Evolutionary conservation across 2,797 vertebrate species (phyloP).

Genomic region (Pangasius krempfi): DNA sequence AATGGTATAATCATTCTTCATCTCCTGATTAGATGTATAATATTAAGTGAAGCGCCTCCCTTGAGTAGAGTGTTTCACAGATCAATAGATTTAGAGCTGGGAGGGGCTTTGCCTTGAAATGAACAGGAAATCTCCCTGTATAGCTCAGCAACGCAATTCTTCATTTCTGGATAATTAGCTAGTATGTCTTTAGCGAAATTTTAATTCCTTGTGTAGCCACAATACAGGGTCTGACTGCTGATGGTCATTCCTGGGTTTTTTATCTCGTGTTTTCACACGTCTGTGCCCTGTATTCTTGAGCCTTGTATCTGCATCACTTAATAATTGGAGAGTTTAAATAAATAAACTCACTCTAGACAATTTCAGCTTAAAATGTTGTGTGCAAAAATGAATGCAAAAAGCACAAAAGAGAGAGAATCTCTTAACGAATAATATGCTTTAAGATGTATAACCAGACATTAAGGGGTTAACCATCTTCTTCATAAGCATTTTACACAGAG

Average conservation of each 20-base stretch:
- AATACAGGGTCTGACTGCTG: conserved; percentile 33
- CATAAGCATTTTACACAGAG: background rate
- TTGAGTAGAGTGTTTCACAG: conserved; percentile 90
- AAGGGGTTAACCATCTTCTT: conserved; percentile 4
- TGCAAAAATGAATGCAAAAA: background rate
- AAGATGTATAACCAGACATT: background rate
- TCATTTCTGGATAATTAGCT: conserved; percentile 74
- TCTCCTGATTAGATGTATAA: conserved; percentile 96
- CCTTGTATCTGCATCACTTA: background rate
- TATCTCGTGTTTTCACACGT: conserved; percentile 44
- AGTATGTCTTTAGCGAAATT: conserved; percentile 75
- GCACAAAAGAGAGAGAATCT: background rate
- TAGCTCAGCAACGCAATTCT: conserved; percentile 64
- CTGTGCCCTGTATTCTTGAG: background rate
- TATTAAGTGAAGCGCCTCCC: conserved; percentile 94
- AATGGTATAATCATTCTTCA: conserved; percentile 95
- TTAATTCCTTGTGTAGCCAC: conserved; percentile 47
- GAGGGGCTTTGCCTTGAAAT: conserved; percentile 65
- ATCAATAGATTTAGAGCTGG: conserved; percentile 90
- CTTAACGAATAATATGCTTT: background rate
- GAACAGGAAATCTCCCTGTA: conserved; percentile 70
- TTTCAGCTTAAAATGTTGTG: background rate
- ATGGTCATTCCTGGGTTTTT: conserved; percentile 6
- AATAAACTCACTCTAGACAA: background rate
- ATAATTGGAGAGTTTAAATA: conserved; percentile 2